phyloP scores from a whole-genome alignment of 2,888 invertebrate genomes.

The Pseudoips prasinana region DNA sequence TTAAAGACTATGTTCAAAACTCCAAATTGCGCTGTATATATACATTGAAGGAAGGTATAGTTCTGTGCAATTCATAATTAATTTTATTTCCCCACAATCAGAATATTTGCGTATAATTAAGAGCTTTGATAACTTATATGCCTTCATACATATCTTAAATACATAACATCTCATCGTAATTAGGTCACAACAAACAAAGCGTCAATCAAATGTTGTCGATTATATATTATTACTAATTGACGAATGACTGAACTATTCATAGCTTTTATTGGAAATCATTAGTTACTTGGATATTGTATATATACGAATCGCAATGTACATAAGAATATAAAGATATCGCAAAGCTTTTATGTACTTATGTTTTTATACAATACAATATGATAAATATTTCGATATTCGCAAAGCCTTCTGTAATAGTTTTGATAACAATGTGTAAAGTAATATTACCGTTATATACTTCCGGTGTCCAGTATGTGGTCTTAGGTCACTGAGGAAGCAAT shows the following conservation, averaged over 20 bases:
- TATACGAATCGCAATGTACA: slow-evolving; percentile 10
- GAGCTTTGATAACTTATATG: too few species aligned
- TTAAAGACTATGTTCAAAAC: too few species aligned
- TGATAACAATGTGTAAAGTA: too few species aligned
- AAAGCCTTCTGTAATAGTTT: slow-evolving; percentile 8
- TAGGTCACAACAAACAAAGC: slow-evolving; percentile 20
- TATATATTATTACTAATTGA: background rate
- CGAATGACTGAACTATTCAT: too few species aligned
- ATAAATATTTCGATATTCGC: slow-evolving; percentile 14
- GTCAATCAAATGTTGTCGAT: slow-evolving; percentile 2
- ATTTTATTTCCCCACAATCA: too few species aligned
- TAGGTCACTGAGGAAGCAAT: slow-evolving; percentile 47
- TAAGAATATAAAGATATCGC: slow-evolving; percentile 13
- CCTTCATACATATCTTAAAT: too few species aligned
- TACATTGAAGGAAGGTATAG: too few species aligned
- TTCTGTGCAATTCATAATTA: too few species aligned
- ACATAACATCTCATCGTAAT: too few species aligned
- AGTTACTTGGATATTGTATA: background rate
- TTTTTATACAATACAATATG: background rate
- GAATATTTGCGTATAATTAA: too few species aligned
- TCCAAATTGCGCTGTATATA: too few species aligned
- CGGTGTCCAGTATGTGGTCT: slow-evolving; percentile 23
- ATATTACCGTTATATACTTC: slow-evolving; percentile 38
- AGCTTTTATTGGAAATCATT: too few species aligned
- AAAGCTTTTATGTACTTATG: slow-evolving; percentile 8